Conservation (phyloP, 2,113 vertebrate genomes). For the Balaeniceps rex region DNA sequence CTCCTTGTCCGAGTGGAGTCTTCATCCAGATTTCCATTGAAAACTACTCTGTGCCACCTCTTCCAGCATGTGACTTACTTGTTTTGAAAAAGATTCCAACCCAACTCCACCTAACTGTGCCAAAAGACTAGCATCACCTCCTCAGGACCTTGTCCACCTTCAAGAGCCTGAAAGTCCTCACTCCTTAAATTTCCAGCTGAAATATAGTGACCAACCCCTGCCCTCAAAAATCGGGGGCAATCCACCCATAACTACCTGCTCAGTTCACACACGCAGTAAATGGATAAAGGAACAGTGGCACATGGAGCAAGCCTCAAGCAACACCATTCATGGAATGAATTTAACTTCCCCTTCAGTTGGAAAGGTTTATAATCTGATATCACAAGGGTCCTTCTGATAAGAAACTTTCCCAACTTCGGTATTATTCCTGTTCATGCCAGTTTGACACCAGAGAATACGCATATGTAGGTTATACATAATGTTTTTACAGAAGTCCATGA, state of each 20-base stretch:
- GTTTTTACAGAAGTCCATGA: background rate
- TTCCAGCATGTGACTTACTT: background rate
- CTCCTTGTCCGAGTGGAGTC: background rate
- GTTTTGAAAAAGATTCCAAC: background rate
- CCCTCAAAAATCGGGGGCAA: background rate
- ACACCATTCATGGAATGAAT: background rate
- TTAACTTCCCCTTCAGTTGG: background rate
- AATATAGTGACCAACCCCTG: background rate
- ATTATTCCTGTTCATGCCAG: background rate
- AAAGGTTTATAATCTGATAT: background rate
- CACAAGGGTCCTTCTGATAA: background rate
- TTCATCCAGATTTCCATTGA: background rate
- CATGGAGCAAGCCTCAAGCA: background rate
- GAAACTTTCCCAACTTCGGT: background rate
- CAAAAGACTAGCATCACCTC: background rate
- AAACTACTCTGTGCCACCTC: background rate
- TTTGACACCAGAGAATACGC: background rate
- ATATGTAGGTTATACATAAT: background rate
- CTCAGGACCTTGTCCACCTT: background rate
- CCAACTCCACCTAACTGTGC: background rate
- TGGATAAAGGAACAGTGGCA: background rate
- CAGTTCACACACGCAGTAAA: background rate
- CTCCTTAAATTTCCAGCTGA: background rate
- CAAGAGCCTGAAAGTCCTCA: background rate
- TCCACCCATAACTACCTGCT: fast-evolving